Percentiles rank a stretch among this genome's conserved stretches.
Evolutionary conservation across 2,113 vertebrate genomes (phyloP).

Genomic region (Boulengeromyrus knoepffleri): DNA sequence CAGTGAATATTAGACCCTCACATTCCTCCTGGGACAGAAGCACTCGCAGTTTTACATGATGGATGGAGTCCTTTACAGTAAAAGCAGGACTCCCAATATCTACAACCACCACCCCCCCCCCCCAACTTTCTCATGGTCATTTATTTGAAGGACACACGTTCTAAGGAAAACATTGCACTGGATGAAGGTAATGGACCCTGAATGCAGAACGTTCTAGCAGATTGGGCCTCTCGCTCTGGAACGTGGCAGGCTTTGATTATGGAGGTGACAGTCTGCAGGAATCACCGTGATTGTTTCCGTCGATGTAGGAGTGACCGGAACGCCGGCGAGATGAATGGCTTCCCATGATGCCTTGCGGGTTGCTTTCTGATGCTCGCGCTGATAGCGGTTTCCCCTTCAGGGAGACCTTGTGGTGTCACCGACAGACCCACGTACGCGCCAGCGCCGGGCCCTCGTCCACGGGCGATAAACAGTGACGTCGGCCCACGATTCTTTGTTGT

Average conservation of each 20-base stretch:
- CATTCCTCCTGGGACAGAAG: constrained; percentile 25
- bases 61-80: constrained; percentile 28
- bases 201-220: constrained; percentile 50
- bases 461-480: background rate
- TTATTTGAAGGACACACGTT: constrained; percentile 45
- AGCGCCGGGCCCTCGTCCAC: background rate
- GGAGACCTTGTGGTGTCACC: constrained; percentile 31
- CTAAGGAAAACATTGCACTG: constrained; percentile 25
- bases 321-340: constrained; percentile 31
- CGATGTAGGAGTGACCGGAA: constrained; percentile 37
- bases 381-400: constrained; percentile 37
- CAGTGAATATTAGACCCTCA: constrained; percentile 43
- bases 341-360: constrained; percentile 33
- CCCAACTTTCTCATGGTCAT: constrained; percentile 24
- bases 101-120: background rate
- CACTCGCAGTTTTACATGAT: constrained; percentile 27
- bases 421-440: background rate
- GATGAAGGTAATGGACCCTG: constrained; percentile 53
- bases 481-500: background rate
- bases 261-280: constrained; percentile 47
- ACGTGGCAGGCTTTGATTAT: constrained; percentile 52
- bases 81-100: background rate
- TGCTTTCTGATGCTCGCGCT: constrained; percentile 29
- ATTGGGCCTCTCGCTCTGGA: constrained; percentile 40
- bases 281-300: constrained; percentile 42